Evolutionary conservation across 2,888 invertebrate genomes (phyloP), one percentile per base, ranked within the genome.

Genomic region (Acanthopleura granulata): DNA sequence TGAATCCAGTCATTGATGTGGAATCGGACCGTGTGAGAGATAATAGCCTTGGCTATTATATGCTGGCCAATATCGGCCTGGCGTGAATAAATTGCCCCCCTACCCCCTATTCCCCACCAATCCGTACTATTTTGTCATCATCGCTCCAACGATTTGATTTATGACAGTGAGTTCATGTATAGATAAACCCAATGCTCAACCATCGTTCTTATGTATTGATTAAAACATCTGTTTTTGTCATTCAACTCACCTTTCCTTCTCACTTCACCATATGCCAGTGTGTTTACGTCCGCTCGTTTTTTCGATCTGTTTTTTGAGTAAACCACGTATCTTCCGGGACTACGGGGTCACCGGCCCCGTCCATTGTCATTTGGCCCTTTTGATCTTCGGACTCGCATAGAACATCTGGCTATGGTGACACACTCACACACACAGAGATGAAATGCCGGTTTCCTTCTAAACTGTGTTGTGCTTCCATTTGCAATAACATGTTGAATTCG

Each of bases 21-120:
- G 57, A 57, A 57, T 57, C 57, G 57, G 57, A 57, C 57, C 57
- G 57, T 57, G 57, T 57, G 57, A 57, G 22, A 57, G 57, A 57
- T 57, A 57, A 57, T 57, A 57, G 57, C 3, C 12, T 1, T n/a
- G 57, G 3, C 57, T 57, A 57, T 57, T 57, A 57, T 3, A 18
- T 57, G 57, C 18, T 57, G 1, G 18, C 22, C 22, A 18, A 18
- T n/a, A 57, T 57, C 57, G 57, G 57, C 22, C 22, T 57, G 3
- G n/a, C 18, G 57, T 57, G 57, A 12, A 18, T n/a, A 22, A 9
- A 57, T 57, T 3, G 3, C 22, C 57, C 57, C 57, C 22, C 57
- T 12, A 1, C 57, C 57, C 57, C n/a, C 22, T 18, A 51, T 51
- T 51, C 14, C 51, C 14, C 14, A n/a, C 40, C 40, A 9, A 6